Percentiles rank a stretch among this genome's conserved stretches.
Conservation (phyloP, 2,797 vertebrate genomes). For the Rhinichthys osculus region DNA sequence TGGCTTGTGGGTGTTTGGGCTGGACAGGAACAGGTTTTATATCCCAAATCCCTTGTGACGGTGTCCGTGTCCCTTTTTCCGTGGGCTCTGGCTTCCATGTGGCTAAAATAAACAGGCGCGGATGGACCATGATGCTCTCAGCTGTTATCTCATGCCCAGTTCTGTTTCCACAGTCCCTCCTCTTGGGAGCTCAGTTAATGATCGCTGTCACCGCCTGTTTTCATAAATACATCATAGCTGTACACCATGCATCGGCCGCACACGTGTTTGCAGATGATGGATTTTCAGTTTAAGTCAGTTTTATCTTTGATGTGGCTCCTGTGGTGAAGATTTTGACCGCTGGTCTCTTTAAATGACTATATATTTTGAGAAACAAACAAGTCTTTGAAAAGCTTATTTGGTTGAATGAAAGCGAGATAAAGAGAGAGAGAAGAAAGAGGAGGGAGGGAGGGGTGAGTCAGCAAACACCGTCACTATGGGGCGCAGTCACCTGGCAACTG, state of each 20-base stretch:
- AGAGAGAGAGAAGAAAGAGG: slow-evolving; percentile 40
- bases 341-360: slow-evolving; percentile 36
- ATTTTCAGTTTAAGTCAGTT: neutral
- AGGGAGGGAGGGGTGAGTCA: slow-evolving; percentile 40
- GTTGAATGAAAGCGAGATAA: slow-evolving; percentile 6
- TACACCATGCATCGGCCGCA: neutral
- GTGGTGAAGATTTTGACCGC: slow-evolving; percentile 29
- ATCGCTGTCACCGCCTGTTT: slow-evolving; percentile 43
- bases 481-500: slow-evolving; percentile 79
- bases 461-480: slow-evolving; percentile 57
- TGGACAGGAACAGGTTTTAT: slow-evolving; percentile 22
- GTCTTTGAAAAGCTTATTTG: slow-evolving; percentile 41
- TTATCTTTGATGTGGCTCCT: slow-evolving; percentile 38
- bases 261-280: neutral
- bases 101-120: slow-evolving; percentile 33
- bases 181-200: slow-evolving; percentile 46
- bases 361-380: slow-evolving; percentile 38
- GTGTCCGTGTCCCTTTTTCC: slow-evolving; percentile 24
- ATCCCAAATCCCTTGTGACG: slow-evolving; percentile 24
- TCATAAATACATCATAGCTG: slow-evolving; percentile 40
- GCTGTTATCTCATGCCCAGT: slow-evolving; percentile 50
- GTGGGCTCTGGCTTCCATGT: slow-evolving; percentile 28
- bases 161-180: slow-evolving; percentile 52
- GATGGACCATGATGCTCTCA: slow-evolving; percentile 16
- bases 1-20: slow-evolving; percentile 30